phyloP scores from a whole-genome alignment of 2,113 vertebrate species.

The Suricata suricatta region DNA sequence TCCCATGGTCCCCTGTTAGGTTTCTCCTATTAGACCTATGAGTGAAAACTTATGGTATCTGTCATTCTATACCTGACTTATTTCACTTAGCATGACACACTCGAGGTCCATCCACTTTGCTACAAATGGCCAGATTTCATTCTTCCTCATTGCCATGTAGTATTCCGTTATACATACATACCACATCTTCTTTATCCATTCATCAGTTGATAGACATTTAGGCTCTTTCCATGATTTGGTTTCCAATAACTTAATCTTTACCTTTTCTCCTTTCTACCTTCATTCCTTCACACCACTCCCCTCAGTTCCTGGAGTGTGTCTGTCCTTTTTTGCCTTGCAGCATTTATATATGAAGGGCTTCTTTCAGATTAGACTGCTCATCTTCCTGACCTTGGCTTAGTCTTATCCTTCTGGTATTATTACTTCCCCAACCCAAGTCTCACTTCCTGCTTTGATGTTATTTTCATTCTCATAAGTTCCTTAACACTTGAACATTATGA shows the following conservation, averaged over 20 bases:
- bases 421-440: background rate
- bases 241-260: background rate
- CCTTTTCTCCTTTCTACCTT: background rate
- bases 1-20: too few species aligned
- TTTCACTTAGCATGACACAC: too few species aligned
- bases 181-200: too few species aligned
- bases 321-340: background rate
- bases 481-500: background rate
- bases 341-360: background rate
- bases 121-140: too few species aligned
- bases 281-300: rapidly evolving
- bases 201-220: too few species aligned
- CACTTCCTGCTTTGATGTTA: background rate
- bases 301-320: background rate
- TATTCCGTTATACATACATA: too few species aligned
- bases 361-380: background rate
- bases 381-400: background rate
- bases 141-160: too few species aligned
- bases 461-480: background rate
- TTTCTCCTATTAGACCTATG: too few species aligned
- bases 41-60: too few species aligned
- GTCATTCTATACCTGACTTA: too few species aligned
- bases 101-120: too few species aligned
- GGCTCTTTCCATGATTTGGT: too few species aligned
- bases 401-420: background rate